Conservation (phyloP, 2,888 invertebrate genomes). For the Drosophila rubida region DNA sequence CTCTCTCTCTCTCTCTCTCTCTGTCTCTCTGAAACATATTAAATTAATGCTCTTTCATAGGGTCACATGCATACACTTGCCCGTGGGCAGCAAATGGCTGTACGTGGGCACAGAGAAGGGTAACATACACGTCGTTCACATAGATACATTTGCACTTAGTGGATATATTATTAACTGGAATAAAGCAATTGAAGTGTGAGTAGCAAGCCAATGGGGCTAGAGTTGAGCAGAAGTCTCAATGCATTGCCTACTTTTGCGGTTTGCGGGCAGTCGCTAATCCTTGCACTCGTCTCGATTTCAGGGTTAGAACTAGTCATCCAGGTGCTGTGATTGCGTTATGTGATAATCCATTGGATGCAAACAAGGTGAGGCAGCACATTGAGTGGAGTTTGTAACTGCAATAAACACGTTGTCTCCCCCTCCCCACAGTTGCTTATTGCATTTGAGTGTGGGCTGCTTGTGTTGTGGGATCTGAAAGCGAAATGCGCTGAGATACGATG, state of each 20-base stretch:
- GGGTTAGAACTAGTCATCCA: slow-evolving; percentile 97
- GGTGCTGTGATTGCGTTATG: slow-evolving; percentile 98
- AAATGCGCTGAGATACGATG: slow-evolving; percentile 94
- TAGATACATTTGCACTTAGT: slow-evolving; percentile 97
- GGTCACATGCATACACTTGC: slow-evolving; percentile 97
- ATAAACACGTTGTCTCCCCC: not conserved
- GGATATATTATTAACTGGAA: slow-evolving; percentile 99
- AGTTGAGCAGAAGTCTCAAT: not conserved
- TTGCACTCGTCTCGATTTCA: slow-evolving; percentile 79
- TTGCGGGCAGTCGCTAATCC: not conserved
- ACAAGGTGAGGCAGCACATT: slow-evolving; percentile 89
- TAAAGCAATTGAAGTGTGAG: slow-evolving; percentile 99
- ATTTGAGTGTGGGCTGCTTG: slow-evolving; percentile 97
- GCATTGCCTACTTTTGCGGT: slow-evolving; percentile 6
- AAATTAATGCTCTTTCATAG: slow-evolving; percentile 86
- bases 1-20: too few relatives aligned
- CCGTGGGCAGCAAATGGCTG: slow-evolving; percentile 99
- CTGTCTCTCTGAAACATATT: too few relatives aligned
- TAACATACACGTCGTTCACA: slow-evolving; percentile 98
- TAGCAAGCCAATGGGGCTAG: too few relatives aligned
- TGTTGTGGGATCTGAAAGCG: slow-evolving; percentile 97
- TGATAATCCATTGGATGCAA: slow-evolving; percentile 98
- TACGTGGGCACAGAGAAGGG: slow-evolving; percentile 99
- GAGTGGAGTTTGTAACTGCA: not conserved
- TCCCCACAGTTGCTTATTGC: slow-evolving; percentile 94